Evolutionary conservation across 2,888 invertebrate species (phyloP), one percentile per base, ranked within the genome.

Genomic region (Erannis defoliaria): DNA sequence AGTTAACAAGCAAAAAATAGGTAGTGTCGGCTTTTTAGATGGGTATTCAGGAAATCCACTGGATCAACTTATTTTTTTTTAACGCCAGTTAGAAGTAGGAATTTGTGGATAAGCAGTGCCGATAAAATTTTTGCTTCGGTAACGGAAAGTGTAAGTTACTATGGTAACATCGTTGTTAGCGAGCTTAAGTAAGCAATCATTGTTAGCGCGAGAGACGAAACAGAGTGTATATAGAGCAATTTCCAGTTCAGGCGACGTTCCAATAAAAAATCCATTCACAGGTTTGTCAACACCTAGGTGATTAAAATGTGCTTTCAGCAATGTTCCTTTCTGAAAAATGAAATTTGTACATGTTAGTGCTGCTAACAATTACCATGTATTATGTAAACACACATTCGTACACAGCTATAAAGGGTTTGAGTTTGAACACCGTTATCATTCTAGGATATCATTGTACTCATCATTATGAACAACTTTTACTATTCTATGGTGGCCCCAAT

Each of bases 221-320:
- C 98, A 99, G 4, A 98, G 94, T 0, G 98, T 97, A 83, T 98
- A 98, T 2, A 98, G 85, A 0, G 98, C 97, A 89, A 99, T 94
- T 86, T 99, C 98, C 68, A 98, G 91, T 87, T 98, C 98, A 0
- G 98, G 98, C 54, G 97, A 97, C 1, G 97, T 97, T 21, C 97
- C 97, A 64, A 97, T 93, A 75, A 97, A 97, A 0, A 95, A 94
- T 53, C 96, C 96, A 19, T 51, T 51, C 0, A 96, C 96, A 0
- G 97, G 97, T 78, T 97, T 97, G 67, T 95, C 95, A 1, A 94
- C 87, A 0, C 95, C 94, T 76, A 95, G 94, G 82, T 96, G 96
- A 55, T 93, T 95, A 65, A 96, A 95, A 67, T 96, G 96, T 40
- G 95, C 85, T 81, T 97, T 97, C 26, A 97, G 51, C 16, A 97